Conservation (phyloP, 2,888 invertebrate species). For the Erebia ligea region DNA sequence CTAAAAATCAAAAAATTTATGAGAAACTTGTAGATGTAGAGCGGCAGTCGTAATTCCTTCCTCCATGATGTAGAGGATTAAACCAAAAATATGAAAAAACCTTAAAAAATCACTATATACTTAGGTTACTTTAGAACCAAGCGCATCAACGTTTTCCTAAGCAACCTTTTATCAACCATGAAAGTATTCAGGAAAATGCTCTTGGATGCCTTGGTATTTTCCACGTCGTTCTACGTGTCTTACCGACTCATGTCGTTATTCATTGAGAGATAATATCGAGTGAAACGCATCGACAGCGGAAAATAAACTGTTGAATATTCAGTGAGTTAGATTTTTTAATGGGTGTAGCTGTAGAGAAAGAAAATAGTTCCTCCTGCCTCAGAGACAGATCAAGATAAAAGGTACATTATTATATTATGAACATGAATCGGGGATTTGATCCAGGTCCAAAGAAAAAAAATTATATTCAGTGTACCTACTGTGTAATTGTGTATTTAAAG, state of each 20-base stretch:
- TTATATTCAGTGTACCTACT: no score
- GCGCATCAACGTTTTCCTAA: constrained; percentile 12
- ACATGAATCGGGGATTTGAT: no score
- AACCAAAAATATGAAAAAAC: not conserved
- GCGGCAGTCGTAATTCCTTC: no score
- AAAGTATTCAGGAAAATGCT: constrained; percentile 48
- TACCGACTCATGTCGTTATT: constrained; percentile 56
- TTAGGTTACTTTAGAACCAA: not conserved
- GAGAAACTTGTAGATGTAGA: no score
- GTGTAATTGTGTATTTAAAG: no score
- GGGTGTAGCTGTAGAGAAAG: not conserved
- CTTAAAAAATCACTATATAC: not conserved
- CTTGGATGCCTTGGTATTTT: constrained; percentile 54
- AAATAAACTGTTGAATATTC: constrained; percentile 37
- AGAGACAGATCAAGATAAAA: not conserved
- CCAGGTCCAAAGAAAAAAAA: no score
- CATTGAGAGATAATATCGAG: constrained; percentile 52
- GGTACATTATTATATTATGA: not conserved
- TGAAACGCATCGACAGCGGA: constrained; percentile 40
- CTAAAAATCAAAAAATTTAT: not conserved
- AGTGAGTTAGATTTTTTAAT: constrained; percentile 33
- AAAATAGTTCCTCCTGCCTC: not conserved
- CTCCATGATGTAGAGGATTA: no score
- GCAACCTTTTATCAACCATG: constrained; percentile 48
- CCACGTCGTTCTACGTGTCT: constrained; percentile 56